A percentile compares a stretch with the other conserved stretches of the same genome.
These are phyloP conservation scores for Armadillidium nasatum DNA, from an alignment of 1,140 invertebrate genomes.

Conservation along the genomic window DNA sequence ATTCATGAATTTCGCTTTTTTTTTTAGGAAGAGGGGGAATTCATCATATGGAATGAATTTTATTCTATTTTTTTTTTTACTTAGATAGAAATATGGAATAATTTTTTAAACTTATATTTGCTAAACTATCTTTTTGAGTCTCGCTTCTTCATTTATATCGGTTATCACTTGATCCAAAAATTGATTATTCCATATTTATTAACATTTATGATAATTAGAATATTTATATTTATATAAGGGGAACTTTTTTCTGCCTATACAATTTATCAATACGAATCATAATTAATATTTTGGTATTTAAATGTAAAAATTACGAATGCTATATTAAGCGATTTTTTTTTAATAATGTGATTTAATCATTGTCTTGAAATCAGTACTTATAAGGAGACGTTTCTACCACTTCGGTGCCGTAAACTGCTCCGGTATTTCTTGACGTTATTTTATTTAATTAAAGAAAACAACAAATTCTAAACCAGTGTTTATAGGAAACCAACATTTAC, in stretches of 20 bases:
- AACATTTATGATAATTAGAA: not conserved
- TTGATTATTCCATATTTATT: not conserved
- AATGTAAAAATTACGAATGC: not conserved
- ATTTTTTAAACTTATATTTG: slow-evolving; percentile 1
- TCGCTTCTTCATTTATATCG: not conserved
- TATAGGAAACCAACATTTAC: no score
- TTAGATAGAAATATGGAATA: not conserved
- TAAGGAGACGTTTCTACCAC: no score
- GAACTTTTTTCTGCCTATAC: not conserved
- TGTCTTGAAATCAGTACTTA: no score
- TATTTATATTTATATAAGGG: not conserved
- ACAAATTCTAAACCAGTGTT: no score
- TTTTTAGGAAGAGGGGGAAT: slow-evolving; percentile 1
- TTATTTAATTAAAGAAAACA: no score
- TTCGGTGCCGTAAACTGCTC: no score
- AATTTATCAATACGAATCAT: not conserved
- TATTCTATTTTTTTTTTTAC: not conserved
- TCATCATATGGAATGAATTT: no score
- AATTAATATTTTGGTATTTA: not conserved
- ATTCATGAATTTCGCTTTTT: not conserved
- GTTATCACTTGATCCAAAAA: not conserved
- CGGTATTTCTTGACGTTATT: no score
- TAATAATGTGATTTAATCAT: not conserved
- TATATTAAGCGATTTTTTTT: not conserved
- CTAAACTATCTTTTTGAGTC: not conserved